phyloP scores from a whole-genome alignment of 2,888 invertebrate genomes.

The Drosophila robusta region DNA sequence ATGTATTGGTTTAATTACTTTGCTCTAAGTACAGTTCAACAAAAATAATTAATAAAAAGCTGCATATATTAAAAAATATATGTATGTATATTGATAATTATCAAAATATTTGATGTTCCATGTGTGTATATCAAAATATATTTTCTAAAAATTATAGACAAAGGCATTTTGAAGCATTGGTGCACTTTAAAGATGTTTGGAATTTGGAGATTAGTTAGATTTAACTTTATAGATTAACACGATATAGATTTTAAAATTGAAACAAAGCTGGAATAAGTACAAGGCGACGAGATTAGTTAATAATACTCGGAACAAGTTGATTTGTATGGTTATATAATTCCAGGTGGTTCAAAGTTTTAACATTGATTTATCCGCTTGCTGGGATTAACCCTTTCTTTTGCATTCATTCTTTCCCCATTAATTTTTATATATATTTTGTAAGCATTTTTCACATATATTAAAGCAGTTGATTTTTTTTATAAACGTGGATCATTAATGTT shows the following conservation, averaged over 20 bases:
- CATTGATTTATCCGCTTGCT: neutral
- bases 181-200: neutral
- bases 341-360: neutral
- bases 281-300: neutral
- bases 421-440: conserved; percentile 1
- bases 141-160: neutral
- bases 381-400: too few species aligned
- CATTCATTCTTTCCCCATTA: neutral
- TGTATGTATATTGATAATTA: conserved; percentile 6
- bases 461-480: conserved; percentile 10
- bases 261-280: conserved; percentile 8
- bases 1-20: conserved; percentile 19
- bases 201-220: neutral
- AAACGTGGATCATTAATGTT: too few species aligned
- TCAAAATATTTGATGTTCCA: conserved; percentile 5
- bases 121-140: neutral
- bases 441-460: conserved; percentile 17
- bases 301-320: conserved; percentile 2
- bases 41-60: conserved; percentile 4
- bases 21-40: conserved; percentile 20
- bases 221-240: neutral
- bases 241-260: neutral
- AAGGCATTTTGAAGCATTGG: neutral
- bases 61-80: neutral
- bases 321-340: neutral